Percentiles rank a stretch among this genome's conserved stretches.
These are phyloP conservation scores for Drosophila kurseongensis DNA, from an alignment of 1,140 invertebrate genomes.

Conservation along the genomic window DNA sequence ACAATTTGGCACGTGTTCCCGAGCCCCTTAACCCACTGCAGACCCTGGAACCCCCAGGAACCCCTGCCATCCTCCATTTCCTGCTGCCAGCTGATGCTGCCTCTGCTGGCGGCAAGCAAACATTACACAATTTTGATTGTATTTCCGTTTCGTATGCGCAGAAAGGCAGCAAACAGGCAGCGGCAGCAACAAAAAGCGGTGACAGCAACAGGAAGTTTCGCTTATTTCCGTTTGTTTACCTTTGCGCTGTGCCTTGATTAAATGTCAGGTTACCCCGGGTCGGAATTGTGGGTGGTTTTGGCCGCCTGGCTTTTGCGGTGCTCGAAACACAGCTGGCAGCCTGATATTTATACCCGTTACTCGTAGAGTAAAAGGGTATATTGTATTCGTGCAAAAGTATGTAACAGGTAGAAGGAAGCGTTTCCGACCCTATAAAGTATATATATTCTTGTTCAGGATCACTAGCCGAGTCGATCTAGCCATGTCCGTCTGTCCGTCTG, in stretches of 20 bases:
- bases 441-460: too few species aligned
- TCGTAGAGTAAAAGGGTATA: too few species aligned
- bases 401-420: too few species aligned
- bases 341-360: too few species aligned
- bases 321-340: conserved; percentile 16
- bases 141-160: conserved; percentile 79
- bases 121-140: conserved; percentile 82
- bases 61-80: conserved; percentile 7
- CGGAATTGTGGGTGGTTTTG: conserved; percentile 11
- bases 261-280: conserved; percentile 64
- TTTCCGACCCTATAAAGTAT: too few species aligned
- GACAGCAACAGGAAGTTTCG: conserved; percentile 79
- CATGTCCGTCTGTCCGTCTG: too few species aligned
- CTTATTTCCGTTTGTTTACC: conserved; percentile 83
- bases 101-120: conserved; percentile 57
- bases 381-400: too few species aligned
- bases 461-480: too few species aligned
- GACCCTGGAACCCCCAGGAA: background rate
- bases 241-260: conserved; percentile 78
- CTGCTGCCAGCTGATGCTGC: conserved; percentile 34
- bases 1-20: conserved; percentile 39
- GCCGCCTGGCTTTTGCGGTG: conserved; percentile 20
- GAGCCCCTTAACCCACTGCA: conserved; percentile 4
- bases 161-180: conserved; percentile 51
- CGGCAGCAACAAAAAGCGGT: conserved; percentile 47